Evolutionary conservation across 2,888 invertebrate genomes (phyloP).

Genomic region (Epsilonema sp.): DNA sequence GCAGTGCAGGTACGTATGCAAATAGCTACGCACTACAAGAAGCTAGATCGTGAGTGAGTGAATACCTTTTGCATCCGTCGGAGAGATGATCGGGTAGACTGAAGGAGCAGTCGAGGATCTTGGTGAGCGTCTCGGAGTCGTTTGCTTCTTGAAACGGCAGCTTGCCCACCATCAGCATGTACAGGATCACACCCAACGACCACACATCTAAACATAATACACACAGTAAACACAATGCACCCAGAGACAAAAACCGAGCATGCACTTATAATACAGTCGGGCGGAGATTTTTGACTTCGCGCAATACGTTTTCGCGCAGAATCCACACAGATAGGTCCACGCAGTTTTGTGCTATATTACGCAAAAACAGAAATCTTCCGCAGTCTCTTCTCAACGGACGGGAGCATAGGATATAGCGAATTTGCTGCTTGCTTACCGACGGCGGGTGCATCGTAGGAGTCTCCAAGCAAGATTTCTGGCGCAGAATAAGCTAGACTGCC

Average conservation of each 20-base stretch:
- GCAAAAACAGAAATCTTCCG: too few species aligned
- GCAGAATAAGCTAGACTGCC: conserved; percentile 97
- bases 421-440: conserved; percentile 62
- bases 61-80: conserved; percentile 55
- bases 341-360: too few species aligned
- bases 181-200: conserved; percentile 93
- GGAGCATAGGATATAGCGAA: too few species aligned
- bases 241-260: conserved; percentile 6
- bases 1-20: background rate
- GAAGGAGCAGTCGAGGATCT: conserved; percentile 99
- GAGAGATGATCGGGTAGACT: conserved; percentile 71
- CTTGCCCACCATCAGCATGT: conserved; percentile 91
- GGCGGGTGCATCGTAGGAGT: conserved; percentile 94
- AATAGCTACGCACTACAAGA: background rate
- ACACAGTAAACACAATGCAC: too few species aligned
- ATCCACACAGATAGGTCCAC: too few species aligned
- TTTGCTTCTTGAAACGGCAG: conserved; percentile 98
- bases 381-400: background rate
- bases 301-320: too few species aligned
- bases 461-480: conserved; percentile 91
- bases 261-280: background rate
- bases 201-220: too few species aligned
- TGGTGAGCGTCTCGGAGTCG: conserved; percentile 94
- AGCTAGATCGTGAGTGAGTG: too few species aligned
- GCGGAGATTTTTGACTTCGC: too few species aligned